Conservation (phyloP, 2,113 vertebrate species). For the Dolichallabes microphthalmus region DNA sequence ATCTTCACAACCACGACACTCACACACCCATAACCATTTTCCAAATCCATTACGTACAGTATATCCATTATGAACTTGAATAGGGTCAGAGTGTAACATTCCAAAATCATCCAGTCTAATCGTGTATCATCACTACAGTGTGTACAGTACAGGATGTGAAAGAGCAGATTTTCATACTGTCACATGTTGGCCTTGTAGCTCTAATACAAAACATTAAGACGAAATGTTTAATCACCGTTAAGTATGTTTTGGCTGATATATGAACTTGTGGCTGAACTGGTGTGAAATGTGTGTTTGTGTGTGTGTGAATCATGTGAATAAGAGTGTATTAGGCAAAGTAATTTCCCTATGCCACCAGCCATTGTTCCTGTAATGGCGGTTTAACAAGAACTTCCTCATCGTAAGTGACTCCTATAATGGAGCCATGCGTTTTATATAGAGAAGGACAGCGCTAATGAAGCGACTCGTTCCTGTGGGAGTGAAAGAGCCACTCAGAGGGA, state of each 20-base stretch:
- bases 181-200: background rate
- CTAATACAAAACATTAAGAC: background rate
- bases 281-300: conserved; percentile 5
- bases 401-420: conserved; percentile 50
- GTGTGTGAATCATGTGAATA: conserved; percentile 4
- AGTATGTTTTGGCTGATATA: background rate
- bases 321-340: conserved; percentile 40
- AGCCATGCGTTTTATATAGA: conserved; percentile 51
- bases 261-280: background rate
- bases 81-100: background rate
- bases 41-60: too few species aligned
- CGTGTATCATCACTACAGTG: background rate
- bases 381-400: conserved; percentile 52
- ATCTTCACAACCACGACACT: background rate
- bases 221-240: background rate
- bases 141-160: too few species aligned
- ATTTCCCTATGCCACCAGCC: conserved; percentile 43
- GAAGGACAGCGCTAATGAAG: conserved; percentile 51
- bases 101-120: background rate
- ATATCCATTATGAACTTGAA: background rate
- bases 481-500: conserved; percentile 31
- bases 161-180: background rate
- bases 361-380: conserved; percentile 52
- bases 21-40: background rate
- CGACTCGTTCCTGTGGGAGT: conserved; percentile 43